Evolutionary conservation across 2,113 vertebrate species (phyloP).

Genomic region (Solea senegalensis): DNA sequence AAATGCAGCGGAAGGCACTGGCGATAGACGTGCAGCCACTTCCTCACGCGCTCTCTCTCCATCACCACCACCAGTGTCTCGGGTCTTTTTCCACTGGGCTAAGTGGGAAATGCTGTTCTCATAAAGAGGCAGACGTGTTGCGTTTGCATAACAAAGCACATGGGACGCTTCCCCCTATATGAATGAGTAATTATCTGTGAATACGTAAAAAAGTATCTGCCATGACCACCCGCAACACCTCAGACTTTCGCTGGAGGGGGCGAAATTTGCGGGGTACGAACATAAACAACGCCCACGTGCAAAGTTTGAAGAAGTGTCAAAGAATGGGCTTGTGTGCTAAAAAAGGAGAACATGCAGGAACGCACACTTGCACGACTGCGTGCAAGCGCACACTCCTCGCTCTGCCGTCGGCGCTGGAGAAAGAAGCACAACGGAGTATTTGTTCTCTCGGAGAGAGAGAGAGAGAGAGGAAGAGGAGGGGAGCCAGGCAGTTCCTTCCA

Average conservation of each 20-base stretch:
- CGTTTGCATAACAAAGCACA: no score
- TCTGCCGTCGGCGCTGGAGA: slow-evolving; percentile 46
- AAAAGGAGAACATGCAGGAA: slow-evolving; percentile 25
- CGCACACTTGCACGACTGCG: slow-evolving; percentile 36
- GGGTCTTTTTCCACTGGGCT: slow-evolving; percentile 36
- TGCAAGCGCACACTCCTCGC: slow-evolving; percentile 38
- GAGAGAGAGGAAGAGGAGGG: slow-evolving; percentile 35
- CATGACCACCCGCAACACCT: slow-evolving; percentile 9
- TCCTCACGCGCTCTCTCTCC: background rate
- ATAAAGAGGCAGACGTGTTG: slow-evolving; percentile 25
- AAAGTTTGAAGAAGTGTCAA: slow-evolving; percentile 25
- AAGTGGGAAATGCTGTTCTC: slow-evolving; percentile 33
- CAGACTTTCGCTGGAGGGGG: background rate
- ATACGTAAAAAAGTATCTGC: slow-evolving; percentile 16
- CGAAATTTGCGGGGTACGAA: slow-evolving; percentile 18
- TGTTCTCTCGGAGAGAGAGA: slow-evolving; percentile 68
- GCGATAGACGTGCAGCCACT: slow-evolving; percentile 38
- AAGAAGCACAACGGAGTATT: slow-evolving; percentile 62
- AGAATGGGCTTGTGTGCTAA: background rate
- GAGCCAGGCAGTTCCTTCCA: slow-evolving; percentile 60
- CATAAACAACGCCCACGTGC: slow-evolving; percentile 39
- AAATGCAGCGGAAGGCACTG: slow-evolving; percentile 70
- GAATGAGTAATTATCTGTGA: background rate
- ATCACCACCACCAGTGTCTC: background rate
- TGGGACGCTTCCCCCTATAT: background rate